Base-by-base conservation (phyloP, 2,797 vertebrate species). In the Aeoliscus strigatus region DNA sequence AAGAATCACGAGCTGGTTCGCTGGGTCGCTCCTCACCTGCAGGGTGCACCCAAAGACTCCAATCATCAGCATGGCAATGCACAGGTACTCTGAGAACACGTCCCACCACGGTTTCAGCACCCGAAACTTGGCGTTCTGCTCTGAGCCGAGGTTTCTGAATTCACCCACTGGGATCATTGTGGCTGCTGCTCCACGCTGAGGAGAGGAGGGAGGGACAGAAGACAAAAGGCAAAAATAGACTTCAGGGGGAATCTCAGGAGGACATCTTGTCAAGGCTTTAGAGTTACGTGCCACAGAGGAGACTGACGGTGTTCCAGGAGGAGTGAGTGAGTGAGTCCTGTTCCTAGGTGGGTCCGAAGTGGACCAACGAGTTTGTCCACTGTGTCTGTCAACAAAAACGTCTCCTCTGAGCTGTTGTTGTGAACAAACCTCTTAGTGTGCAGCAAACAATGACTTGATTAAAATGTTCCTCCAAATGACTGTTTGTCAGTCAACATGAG, bases 71-170 rank as follows among this genome's bases (percentile, higher is more conserved):
- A 96, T 96, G 18, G 86, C 88, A 8, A 93, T 41, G 1, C 92
- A 93, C 52, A 95, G 75, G 63, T 96, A 95, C 70, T 96, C 92
- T 0, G 92, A 89, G 73, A 96, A 86, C 24, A 95, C 93, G 5
- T 96, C 93, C 93, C 93, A 96, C 93, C 93, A 96, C 1, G 93
- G 93, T 39, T 96, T 96, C 42, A 96, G 87, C 37, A 95, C 87
- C 51, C 91, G 90, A 55, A 89, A 89, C 38, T 90, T 87, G 0
- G 89, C 73, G 77, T 90, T 91, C 55, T 87, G 89, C 39, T 92
- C 92, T 0, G 83, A 51, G 37, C 77, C 76, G 13, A 95, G 84
- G 70, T 89, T 90, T 69, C 89, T 90, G 70, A 96, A 90, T 76
- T 95, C 93, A 0, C 88, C 88, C 58, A 95, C 86, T 0, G 93